Percentiles rank a stretch among this genome's conserved stretches.
These are phyloP conservation scores for Silurus meridionalis DNA, from an alignment of 2,113 vertebrate species.

Conservation along the genomic window DNA sequence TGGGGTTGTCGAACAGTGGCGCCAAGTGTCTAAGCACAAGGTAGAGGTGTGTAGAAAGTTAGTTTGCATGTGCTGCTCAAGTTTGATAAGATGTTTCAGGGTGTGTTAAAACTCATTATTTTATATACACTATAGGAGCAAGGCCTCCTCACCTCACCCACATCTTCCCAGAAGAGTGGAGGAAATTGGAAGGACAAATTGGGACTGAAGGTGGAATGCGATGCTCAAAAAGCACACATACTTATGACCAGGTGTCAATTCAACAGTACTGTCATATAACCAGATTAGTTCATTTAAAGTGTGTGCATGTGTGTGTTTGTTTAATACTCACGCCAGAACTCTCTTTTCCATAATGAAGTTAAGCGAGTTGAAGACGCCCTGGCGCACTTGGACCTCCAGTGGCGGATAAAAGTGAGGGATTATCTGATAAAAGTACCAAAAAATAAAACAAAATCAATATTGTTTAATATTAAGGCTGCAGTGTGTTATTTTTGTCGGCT, in stretches of 20 bases:
- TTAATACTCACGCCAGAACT: slow-evolving; percentile 87
- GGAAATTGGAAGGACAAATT: no score
- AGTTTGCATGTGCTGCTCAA: not conserved
- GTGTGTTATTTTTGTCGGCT: no score
- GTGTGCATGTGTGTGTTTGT: not conserved
- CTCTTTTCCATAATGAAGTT: slow-evolving; percentile 98
- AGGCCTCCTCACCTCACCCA: no score
- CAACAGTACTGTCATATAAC: not conserved
- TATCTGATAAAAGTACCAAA: slow-evolving; percentile 74
- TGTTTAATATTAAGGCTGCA: no score
- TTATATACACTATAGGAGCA: not conserved
- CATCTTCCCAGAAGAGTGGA: no score
- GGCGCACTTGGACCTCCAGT: slow-evolving; percentile 86
- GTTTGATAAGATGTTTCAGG: not conserved
- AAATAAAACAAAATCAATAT: not conserved
- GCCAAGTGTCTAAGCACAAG: slow-evolving; percentile 80
- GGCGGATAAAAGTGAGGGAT: slow-evolving; percentile 94
- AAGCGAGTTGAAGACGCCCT: slow-evolving; percentile 94
- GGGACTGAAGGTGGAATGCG: no score
- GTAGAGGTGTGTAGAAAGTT: not conserved
- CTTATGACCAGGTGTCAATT: not conserved
- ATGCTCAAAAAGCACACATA: no score
- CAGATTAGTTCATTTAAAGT: not conserved
- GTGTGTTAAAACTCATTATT: not conserved
- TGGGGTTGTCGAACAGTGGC: slow-evolving; percentile 95